Evolutionary conservation across 2,113 vertebrate species (phyloP), one percentile per base, ranked within the genome.

Genomic region (Oceanodroma tethys): DNA sequence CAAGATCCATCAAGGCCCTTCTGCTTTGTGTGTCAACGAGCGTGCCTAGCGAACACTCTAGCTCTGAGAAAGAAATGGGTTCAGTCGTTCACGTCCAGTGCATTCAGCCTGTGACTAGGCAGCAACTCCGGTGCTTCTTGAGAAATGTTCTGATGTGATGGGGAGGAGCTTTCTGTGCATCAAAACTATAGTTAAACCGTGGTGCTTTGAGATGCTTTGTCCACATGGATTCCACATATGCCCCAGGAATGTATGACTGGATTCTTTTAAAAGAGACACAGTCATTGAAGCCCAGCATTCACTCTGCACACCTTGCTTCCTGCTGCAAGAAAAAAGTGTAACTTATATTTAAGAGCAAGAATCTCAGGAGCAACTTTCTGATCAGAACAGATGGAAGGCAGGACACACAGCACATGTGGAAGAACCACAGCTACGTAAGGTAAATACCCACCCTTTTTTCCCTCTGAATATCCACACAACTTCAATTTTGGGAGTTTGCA

Each of bases 11-110:
- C 47, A 38, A 47, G 63, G 63, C 26, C 22, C 38, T 88, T 71
- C 42, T 30, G 36, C 25, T 29, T 34, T 0, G 0, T 7, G 30
- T 15, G 7, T 21, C 67, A 72, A 23, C 0, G 0, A 2, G 6
- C 18, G 22, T 1, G 13, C 43, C 32, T 3, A 55, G 48, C 0
- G 6, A 80, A 68, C 0, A 1, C 10, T 4, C 6, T 1, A 9
- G 18, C 40, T 68, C 29, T 13, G 7, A 80, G 52, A 50, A 36
- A 67, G 29, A 76, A 55, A 56, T 7, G 10, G 26, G 65, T 73
- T 89, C 23, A 73, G 36, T 16, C 0, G 0, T 60, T 66, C 34
- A 36, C 0, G 2, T 65, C 30, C 50, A 40, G 21, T 7, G 58
- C n/a, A 6, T 40, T 72, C 59, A 78, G 60, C 34, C 43, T n/a